A percentile compares a stretch with the other conserved stretches of the same genome.
Conservation (phyloP, 2,797 vertebrate genomes). For the Alcedo atthis region DNA sequence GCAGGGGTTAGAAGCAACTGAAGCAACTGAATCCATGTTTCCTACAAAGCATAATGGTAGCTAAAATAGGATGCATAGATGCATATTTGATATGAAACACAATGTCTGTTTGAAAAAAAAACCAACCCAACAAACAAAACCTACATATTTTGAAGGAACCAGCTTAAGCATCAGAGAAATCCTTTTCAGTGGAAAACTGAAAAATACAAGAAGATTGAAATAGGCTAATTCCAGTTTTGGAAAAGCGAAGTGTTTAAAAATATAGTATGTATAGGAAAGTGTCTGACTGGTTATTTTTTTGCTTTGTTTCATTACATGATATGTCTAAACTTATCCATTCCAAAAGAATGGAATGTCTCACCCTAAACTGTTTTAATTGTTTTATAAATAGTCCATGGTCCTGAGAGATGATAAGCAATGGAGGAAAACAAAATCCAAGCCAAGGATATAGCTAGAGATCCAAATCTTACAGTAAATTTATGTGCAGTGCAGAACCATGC, state of each 20-base stretch:
- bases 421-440: background rate
- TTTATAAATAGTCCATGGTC: background rate
- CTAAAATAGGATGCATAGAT: background rate
- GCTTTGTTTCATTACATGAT: background rate
- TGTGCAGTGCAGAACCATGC: background rate
- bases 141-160: background rate
- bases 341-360: background rate
- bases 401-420: background rate
- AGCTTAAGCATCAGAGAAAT: background rate
- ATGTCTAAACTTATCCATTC: background rate
- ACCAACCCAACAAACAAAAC: background rate
- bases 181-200: background rate
- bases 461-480: background rate
- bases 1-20: background rate
- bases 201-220: background rate
- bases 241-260: background rate
- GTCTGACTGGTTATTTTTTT: background rate
- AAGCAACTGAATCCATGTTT: background rate
- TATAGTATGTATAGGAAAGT: background rate
- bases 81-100: background rate
- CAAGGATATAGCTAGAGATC: background rate
- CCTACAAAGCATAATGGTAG: background rate
- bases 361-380: background rate
- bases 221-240: background rate
- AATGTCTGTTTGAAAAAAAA: background rate